Evolutionary conservation across 2,113 vertebrate species (phyloP), one percentile per base, ranked within the genome.

Genomic region (Canis aureus): DNA sequence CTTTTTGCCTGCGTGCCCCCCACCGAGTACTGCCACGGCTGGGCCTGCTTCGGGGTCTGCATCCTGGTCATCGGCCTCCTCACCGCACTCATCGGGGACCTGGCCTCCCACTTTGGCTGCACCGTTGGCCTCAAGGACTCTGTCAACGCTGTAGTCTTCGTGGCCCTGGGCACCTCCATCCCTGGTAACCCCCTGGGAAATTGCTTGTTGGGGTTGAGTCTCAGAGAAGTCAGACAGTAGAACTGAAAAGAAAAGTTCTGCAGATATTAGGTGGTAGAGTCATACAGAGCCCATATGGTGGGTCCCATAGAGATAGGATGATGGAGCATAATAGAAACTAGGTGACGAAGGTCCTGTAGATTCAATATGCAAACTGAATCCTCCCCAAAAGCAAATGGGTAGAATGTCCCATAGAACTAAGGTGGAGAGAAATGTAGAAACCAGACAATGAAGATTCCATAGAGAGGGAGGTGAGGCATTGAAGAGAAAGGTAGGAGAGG

Each of bases 91-190:
- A 99, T 99, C 11, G 99, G 99, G 0, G 99, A 99, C 92, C 89
- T 99, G 86, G 99, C 99, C 11, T 99, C 99, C 0, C 99, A 99
- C 98, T 99, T 99, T 3, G 99, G 99, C 97, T 99, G 99, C 98
- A 99, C 99, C 0, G 99, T 99, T 5, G 99, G 99, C 13, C 99
- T 99, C n/a, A 99, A 99, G 89, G 99, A 99, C 98, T 99, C 99
- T 0, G 99, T 99, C 96, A 99, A 99, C 0, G 99, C 99, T 0
- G 99, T 99, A 29, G 99, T 99, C 97, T 99, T 99, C 32, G 99
- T 99, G 94, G 99, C 99, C 0, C 97, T 99, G 96, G 99, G 99
- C 93, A 99, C 99, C 5, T 99, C 99, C 53, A 99, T 99, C 85
- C 99, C 99, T 82, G 99, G 99, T 99, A 98, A 97, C 38, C 11